Percentiles rank a stretch among this genome's conserved stretches.
These are phyloP conservation scores for Trinectes maculatus DNA, from an alignment of 2,113 vertebrate genomes.

Conservation along the genomic window DNA sequence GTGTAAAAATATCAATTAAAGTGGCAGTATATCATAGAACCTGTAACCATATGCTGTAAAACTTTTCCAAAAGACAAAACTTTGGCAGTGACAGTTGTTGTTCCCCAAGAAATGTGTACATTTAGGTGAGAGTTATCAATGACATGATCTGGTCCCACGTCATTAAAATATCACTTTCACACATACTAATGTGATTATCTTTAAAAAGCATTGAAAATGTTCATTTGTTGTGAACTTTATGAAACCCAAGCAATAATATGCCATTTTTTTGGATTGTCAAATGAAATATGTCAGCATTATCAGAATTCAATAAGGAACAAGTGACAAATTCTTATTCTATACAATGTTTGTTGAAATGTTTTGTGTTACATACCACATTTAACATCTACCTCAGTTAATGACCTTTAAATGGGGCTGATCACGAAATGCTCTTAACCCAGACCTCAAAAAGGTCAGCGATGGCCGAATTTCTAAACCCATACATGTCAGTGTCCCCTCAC, in stretches of 20 bases:
- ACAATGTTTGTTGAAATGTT: conserved; percentile 18
- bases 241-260: conserved; percentile 4
- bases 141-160: conserved; percentile 13
- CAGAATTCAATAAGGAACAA: conserved; percentile 4
- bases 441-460: conserved; percentile 57
- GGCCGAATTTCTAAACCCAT: conserved; percentile 44
- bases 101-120: not conserved
- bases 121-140: not conserved
- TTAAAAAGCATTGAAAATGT: conserved; percentile 6
- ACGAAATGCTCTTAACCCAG: conserved; percentile 37
- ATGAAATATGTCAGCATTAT: conserved; percentile 4
- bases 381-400: conserved; percentile 26
- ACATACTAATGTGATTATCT: too few relatives aligned
- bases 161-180: conserved; percentile 13
- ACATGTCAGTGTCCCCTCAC: conserved; percentile 48
- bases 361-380: conserved; percentile 1
- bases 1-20: conserved; percentile 34
- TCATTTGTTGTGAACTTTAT: not conserved
- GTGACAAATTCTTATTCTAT: conserved; percentile 4
- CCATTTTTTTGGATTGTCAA: not conserved
- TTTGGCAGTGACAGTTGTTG: too few relatives aligned
- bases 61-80: not conserved
- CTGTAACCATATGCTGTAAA: not conserved
- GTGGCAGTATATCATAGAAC: conserved; percentile 12
- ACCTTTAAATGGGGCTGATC: conserved; percentile 55